Conservation (phyloP, 2,113 vertebrate species). For the Chionis minor region DNA sequence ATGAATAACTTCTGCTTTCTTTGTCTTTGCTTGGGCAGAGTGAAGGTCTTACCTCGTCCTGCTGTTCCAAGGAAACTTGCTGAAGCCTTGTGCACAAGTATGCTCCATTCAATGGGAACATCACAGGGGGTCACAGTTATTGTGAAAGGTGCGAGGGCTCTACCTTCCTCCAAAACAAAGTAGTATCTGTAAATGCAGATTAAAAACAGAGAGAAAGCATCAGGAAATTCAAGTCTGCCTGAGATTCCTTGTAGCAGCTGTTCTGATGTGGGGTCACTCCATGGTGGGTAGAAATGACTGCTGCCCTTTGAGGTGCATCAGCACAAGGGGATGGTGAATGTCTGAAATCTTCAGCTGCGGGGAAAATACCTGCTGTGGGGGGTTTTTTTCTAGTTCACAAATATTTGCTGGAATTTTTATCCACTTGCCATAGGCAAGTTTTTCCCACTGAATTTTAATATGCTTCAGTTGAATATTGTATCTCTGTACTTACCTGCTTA, state of each 20-base stretch:
- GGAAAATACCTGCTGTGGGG: not conserved
- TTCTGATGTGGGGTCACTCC: not conserved
- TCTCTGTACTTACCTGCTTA: not conserved
- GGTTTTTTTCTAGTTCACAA: not conserved
- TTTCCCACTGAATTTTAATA: not conserved
- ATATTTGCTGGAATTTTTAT: not conserved
- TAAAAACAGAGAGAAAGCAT: not conserved
- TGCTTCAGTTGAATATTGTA: accelerated
- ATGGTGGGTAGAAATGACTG: not conserved
- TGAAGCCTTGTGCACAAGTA: conserved; percentile 49
- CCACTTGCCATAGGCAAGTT: not conserved
- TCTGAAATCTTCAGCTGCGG: not conserved
- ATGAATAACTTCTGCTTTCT: accelerated
- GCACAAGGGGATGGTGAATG: too few relatives aligned
- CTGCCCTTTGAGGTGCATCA: not conserved
- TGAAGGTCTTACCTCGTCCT: conserved; percentile 11
- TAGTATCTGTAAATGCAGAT: conserved; percentile 73
- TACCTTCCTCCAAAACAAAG: conserved; percentile 81
- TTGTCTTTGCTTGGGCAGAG: not conserved
- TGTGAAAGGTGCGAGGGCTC: conserved; percentile 62
- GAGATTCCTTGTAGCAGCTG: not conserved
- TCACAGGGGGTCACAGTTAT: conserved; percentile 87
- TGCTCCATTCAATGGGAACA: conserved; percentile 82
- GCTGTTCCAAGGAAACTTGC: conserved; percentile 20
- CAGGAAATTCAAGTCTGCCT: not conserved